Conservation (phyloP, 1,140 invertebrate species). For the Batillaria attramentaria region DNA sequence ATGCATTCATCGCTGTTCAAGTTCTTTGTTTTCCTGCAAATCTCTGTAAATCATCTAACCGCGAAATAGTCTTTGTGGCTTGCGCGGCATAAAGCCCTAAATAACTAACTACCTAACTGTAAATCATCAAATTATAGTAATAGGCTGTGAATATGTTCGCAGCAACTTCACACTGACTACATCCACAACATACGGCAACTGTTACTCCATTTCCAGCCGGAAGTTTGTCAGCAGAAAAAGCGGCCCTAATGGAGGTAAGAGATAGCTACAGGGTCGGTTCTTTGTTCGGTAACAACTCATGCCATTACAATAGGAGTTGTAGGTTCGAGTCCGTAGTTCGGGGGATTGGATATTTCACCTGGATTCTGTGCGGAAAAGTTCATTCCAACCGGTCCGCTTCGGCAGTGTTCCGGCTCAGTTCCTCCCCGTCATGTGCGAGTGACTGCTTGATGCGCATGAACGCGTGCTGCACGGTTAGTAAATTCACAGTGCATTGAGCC, state of each 20-base stretch:
- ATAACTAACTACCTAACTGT: not conserved
- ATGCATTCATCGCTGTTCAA: not conserved
- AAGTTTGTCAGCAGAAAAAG: conserved; percentile 43
- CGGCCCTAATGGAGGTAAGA: conserved; percentile 44
- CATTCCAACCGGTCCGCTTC: no score
- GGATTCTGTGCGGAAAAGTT: no score
- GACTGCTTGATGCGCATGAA: no score
- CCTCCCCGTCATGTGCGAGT: no score
- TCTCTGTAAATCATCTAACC: not conserved
- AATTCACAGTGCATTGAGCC: no score
- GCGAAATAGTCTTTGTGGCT: not conserved
- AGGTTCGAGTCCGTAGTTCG: no score
- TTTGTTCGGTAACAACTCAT: no score
- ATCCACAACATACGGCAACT: conserved; percentile 41
- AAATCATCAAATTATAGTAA: not conserved
- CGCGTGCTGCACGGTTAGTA: no score
- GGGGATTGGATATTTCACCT: no score
- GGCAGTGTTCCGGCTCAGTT: no score
- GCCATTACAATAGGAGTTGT: no score
- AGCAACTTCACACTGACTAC: conserved; percentile 44
- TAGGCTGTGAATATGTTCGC: not conserved
- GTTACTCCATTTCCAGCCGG: conserved; percentile 42
- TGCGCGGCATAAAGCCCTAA: not conserved
- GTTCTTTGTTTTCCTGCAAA: not conserved
- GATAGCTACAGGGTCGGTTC: no score